Base-by-base conservation (phyloP, 64 coral and sea anemone species). In the Trachythela sp. region DNA sequence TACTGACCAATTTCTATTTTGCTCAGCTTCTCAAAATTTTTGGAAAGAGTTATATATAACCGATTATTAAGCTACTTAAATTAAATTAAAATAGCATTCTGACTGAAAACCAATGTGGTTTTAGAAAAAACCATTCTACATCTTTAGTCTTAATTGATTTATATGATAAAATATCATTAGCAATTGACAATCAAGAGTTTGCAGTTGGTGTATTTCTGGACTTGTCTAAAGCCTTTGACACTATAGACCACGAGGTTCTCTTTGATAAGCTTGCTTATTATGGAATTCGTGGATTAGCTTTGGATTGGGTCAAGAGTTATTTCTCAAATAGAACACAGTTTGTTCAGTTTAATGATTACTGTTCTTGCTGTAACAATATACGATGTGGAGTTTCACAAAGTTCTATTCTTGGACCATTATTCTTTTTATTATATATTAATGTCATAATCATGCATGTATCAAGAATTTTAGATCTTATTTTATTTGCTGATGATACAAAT, bases 261-360 rank as follows among this genome's bases (percentile, higher is more conserved):
- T 17, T 35, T 14, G 1, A 86, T 34, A 86, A 86, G 36, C 85
- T 86, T 54, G 14, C 10, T 32, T 54, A 54, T 58, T 86, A 86
- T 86, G 85, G 85, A 4, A 86, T 86, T 20, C 85, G 85, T 58
- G 85, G 59, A 6, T 14, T 31, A n/a, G 59, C 59, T 22, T 68
- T 68, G 18, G 59, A 68, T 3, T 68, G 59, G 85, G 42, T 86
- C 32, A 13, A 15, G 27, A 86, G 85, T 56, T 86, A 34, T 17
- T 52, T 86, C 48, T 86, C 15, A 8, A 86, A 86, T 52, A 50
- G 8, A 86, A 1, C 6, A 27, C 84, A 86, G 48, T 86, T 48
- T 86, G 84, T 86, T 32, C 31, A 29, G 48, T 42, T 86, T 9
- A 11, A 86, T 86, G 84, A 86, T 39, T 48, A 41, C 18, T 68